Evolutionary conservation across 2,113 vertebrate genomes (phyloP), one percentile per base, ranked within the genome.

Genomic region (Tupaia chinensis): DNA sequence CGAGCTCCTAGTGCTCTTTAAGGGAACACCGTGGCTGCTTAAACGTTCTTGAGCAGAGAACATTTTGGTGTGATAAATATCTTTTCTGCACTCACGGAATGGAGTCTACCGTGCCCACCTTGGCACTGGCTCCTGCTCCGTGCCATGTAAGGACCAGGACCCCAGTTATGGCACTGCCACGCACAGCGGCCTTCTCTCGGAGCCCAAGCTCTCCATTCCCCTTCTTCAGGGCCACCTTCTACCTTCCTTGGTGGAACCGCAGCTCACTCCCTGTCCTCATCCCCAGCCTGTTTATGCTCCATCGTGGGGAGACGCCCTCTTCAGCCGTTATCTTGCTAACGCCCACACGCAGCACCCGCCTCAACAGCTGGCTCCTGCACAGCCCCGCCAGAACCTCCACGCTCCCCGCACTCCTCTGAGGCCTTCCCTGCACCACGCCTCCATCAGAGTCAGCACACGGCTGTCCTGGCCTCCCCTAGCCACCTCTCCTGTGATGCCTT

Each of bases 91-190:
- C 5, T n/a, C 29, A 83, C 60, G 54, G n/a, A 72, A 58, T 29
- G 60, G 44, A 87, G 6, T 14, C 54, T 2, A 3, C 6, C 54
- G 17, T 1, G 58, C 10, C 29, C n/a, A 15, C 69, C 7, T 14
- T 2, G 32, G 80, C 2, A n/a, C 32, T 32, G 63, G 63, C 9
- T 54, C 65, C 19, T 44, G 60, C n/a, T 7, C 12, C 0, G 1
- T 58, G 32, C 70, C 58, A 0, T 6, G 8, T 17, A 19, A 22
- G 3, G 1, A 22, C n/a, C 61, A 76, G 82, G 60, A 27, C 9
- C 5, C n/a, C 7, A 14, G 11, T 11, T 10, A 20, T 0, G 10
- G 58, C 29, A 25, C 44, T 0, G 23, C 72, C 23, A 60, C 14
- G 22, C 23, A 23, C 44, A 61, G 34, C 5, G 23, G 14, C 16